These are phyloP conservation scores for Syngnathus floridae DNA, from an alignment of 2,113 vertebrate genomes.

Conservation along the genomic window DNA sequence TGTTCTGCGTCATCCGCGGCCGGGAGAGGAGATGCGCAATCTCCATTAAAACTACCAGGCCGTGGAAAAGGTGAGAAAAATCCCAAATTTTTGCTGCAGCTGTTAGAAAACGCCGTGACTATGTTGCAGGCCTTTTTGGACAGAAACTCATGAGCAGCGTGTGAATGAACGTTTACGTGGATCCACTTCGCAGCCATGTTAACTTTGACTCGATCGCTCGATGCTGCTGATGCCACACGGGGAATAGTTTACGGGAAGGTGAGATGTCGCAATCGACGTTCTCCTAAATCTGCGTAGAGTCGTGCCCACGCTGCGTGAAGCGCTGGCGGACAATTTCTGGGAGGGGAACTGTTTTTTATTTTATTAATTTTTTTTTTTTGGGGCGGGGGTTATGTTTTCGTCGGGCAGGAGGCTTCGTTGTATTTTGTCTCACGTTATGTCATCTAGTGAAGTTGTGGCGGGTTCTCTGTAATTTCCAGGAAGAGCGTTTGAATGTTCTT, in stretches of 20 bases:
- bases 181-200: not conserved
- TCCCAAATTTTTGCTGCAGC: too few species aligned
- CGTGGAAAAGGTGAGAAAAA: not conserved
- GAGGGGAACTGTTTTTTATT: not conserved
- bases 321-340: constrained; percentile 4
- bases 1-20: not conserved
- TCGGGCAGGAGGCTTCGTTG: constrained; percentile 38
- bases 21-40: not conserved
- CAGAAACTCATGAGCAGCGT: too few species aligned
- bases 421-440: constrained; percentile 65
- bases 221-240: constrained; percentile 6
- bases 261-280: constrained; percentile 57
- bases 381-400: not conserved
- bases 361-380: not conserved
- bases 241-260: constrained; percentile 59
- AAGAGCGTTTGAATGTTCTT: constrained; percentile 74
- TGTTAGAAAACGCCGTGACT: not conserved
- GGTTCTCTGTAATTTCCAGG: constrained; percentile 71
- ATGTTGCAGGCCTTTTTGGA: not conserved
- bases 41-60: too few species aligned
- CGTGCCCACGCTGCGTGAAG: constrained; percentile 13
- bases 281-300: not conserved
- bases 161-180: not conserved
- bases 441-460: constrained; percentile 77
- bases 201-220: not conserved